Evolutionary conservation across 1,140 invertebrate genomes (phyloP).

Genomic region (Homalodisca vitripennis): DNA sequence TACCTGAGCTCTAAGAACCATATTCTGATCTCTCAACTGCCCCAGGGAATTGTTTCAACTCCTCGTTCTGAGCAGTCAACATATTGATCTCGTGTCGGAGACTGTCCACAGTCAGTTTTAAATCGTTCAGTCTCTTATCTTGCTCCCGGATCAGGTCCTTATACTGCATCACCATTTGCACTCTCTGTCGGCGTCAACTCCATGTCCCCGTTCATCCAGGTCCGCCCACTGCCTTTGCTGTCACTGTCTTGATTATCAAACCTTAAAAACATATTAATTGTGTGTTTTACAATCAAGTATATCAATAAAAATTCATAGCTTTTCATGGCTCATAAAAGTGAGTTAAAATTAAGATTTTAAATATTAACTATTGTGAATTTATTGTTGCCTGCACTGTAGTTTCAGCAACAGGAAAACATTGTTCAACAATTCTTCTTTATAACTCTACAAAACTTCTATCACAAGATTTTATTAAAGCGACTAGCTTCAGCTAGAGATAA

Average conservation of each 20-base stretch:
- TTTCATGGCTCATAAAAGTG: too few species aligned
- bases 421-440: too few species aligned
- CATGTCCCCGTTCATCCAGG: slow-evolving; percentile 49
- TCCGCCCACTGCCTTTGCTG: slow-evolving; percentile 54
- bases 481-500: too few species aligned
- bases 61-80: slow-evolving; percentile 59
- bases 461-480: too few species aligned
- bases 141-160: slow-evolving; percentile 89
- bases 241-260: slow-evolving; percentile 59
- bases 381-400: too few species aligned
- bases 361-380: too few species aligned
- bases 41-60: slow-evolving; percentile 68
- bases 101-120: slow-evolving; percentile 26
- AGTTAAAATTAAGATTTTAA: too few species aligned
- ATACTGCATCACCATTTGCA: slow-evolving; percentile 69
- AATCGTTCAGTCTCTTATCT: slow-evolving; percentile 61
- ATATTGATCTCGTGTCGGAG: slow-evolving; percentile 30
- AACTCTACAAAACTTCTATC: too few species aligned
- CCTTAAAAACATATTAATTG: too few species aligned
- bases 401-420: too few species aligned
- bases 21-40: slow-evolving; percentile 85
- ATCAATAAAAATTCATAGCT: too few species aligned
- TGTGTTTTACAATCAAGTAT: too few species aligned
- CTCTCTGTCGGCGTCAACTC: slow-evolving; percentile 53
- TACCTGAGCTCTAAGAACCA: slow-evolving; percentile 75